A percentile compares a stretch with the other conserved stretches of the same genome.
These are phyloP conservation scores for Eurystomus glaucurus DNA, from an alignment of 2,797 vertebrate species.

Conservation along the genomic window DNA sequence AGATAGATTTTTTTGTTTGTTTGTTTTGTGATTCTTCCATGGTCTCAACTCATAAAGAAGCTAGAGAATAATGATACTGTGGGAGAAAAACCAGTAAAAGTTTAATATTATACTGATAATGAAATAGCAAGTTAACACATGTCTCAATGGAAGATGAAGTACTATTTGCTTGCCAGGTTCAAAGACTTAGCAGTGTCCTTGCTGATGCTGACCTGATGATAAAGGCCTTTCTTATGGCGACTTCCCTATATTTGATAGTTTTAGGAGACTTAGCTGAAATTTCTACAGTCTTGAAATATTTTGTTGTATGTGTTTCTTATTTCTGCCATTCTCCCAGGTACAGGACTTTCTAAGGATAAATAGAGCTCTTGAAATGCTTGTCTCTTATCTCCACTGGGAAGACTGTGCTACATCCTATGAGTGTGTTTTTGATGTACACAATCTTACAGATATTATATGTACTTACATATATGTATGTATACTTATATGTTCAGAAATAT, in stretches of 20 bases:
- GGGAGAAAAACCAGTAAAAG: neutral
- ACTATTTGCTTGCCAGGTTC: neutral
- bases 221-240: neutral
- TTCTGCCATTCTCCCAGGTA: neutral
- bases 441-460: neutral
- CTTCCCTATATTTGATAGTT: neutral
- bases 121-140: neutral
- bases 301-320: neutral
- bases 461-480: no score
- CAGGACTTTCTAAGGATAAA: neutral
- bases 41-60: neutral
- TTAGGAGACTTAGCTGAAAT: neutral
- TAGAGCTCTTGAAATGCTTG: neutral
- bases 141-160: neutral
- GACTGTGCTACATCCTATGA: fast-evolving
- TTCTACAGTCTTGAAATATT: neutral
- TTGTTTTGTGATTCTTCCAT: neutral
- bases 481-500: neutral
- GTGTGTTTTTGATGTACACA: neutral
- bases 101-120: neutral
- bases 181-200: neutral
- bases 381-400: neutral
- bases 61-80: neutral
- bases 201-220: neutral
- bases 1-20: neutral